Percentiles rank a stretch among this genome's conserved stretches.
Evolutionary conservation across 2,113 vertebrate genomes (phyloP).

Genomic region (Merops nubicus): DNA sequence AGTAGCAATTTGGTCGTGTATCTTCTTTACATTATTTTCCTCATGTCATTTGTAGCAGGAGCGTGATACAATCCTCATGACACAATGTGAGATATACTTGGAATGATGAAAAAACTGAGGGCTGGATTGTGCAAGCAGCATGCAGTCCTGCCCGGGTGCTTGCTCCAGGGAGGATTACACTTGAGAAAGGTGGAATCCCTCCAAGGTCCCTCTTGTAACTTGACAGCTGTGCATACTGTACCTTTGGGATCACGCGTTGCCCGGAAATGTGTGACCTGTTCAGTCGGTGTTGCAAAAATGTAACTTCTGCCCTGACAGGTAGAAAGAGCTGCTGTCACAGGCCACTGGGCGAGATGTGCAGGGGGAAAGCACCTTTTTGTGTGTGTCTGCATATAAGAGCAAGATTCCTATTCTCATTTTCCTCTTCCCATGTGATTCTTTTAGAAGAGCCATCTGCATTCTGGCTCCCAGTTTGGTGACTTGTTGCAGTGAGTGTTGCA

Average conservation of each 20-base stretch:
- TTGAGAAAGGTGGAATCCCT: not conserved
- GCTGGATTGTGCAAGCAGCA: not conserved
- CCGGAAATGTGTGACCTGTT: not conserved
- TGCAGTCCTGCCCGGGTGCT: not conserved
- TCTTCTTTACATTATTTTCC: not conserved
- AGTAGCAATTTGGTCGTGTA: not conserved
- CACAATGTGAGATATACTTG: not conserved
- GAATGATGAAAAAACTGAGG: not conserved
- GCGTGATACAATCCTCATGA: not conserved
- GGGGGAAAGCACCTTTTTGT: not conserved
- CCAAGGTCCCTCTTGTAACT: not conserved
- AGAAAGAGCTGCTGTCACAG: not conserved
- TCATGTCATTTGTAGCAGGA: not conserved
- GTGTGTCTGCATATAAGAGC: accelerated
- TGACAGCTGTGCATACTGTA: not conserved
- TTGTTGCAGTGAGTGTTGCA: not conserved
- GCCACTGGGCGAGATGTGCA: not conserved
- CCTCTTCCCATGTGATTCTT: not conserved
- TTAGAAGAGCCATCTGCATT: not conserved
- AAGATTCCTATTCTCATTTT: not conserved
- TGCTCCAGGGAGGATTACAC: not conserved
- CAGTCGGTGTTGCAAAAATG: not conserved
- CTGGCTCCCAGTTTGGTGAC: not conserved
- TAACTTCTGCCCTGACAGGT: not conserved
- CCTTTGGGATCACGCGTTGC: not conserved